Evolutionary conservation across 2,888 invertebrate species (phyloP), one percentile per base, ranked within the genome.

Genomic region (Theristus sp.): DNA sequence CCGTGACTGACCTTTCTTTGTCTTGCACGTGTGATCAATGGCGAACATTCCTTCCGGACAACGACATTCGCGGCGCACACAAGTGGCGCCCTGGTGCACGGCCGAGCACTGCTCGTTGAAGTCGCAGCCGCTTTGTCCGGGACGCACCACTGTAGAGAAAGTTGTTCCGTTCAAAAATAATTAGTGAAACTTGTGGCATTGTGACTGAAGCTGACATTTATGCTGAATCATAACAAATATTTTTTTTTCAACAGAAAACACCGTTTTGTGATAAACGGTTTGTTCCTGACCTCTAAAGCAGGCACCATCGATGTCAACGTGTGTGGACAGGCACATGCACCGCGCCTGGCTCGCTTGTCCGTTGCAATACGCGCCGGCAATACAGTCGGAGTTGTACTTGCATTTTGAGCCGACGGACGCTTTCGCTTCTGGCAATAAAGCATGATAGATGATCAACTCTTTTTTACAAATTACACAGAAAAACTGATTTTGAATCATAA

Each of bases 281-380:
- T 62, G 38, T 24, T 1, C 62, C 66, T 58, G 49, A 72, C 72
- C 67, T 64, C 71, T 70, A 58, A 70, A 69, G 62, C 73, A 73
- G 47, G 65, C 62, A 56, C 67, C 67, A 58, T 69, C 67, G n/a
- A 73, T 65, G 52, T 67, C 67, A 2, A 73, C 72, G 60, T 73
- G 71, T 6, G 73, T 73, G 6, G 73, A 72, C 25, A 73, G 66
- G 58, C 73, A 73, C 58, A 70, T 70, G 60, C 73, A 73, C 1
- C 68, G 67, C 25, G 72, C 68, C 10, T 68, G 69, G 20, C 2
- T 3, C 2, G 3, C 20, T 61, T 70, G 69, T 24, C 71, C 71
- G 58, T 70, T 71, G 62, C 73, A 73, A 64, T 73, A 73, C 1
- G 73, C 72, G 29, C 71, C 73, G 49, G 67, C 66, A 66, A 68